Evolutionary conservation across 2,888 invertebrate genomes (phyloP), one percentile per base, ranked within the genome.

Genomic region (Thymelicus acteon): DNA sequence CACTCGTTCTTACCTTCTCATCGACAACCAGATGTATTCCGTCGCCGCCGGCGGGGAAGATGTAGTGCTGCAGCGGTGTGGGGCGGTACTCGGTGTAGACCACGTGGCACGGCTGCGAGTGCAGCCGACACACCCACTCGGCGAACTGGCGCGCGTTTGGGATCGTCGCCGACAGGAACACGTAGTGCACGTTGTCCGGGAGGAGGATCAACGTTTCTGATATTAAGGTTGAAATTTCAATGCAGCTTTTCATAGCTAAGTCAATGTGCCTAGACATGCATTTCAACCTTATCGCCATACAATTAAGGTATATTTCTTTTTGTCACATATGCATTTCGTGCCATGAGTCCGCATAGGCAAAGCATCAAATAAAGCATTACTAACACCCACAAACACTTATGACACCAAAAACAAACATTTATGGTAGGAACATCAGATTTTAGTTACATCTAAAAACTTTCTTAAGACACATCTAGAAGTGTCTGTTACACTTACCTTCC

Each of bases 81-180:
- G 99, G 99, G 52, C 99, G 94, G 87, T 97, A 99, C 88, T 99
- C 99, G 0, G 99, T 99, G 89, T 99, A 99, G 47, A 99, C 98
- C 49, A 99, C 99, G 87, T 99, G 99, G 82, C 99, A 99, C 0
- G 99, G 99, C 92, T 99, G 97, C 73, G 97, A 97, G 89, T 99
- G 99, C 57, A 99, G 94, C 84, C 98, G 97, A 67, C 97, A 96
- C n/a, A 98, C 97, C 98, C 98, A 98, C 89, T 98, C 98, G 0
- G 96, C 97, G 87, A 98, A 98, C 91, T 99, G 99, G 5, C 98
- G 95, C 4, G 99, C 99, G 91, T 99, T 99, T 2, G 99, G 99
- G 79, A 99, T 99, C 0, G 99, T 99, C 12, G 99, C 99, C 0
- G 99, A 99, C 0, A 99, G 95, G 87, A 99, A 99, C 7, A 99